Conservation (phyloP, 1,140 invertebrate genomes). For the Drosophila sulfurigaster region DNA sequence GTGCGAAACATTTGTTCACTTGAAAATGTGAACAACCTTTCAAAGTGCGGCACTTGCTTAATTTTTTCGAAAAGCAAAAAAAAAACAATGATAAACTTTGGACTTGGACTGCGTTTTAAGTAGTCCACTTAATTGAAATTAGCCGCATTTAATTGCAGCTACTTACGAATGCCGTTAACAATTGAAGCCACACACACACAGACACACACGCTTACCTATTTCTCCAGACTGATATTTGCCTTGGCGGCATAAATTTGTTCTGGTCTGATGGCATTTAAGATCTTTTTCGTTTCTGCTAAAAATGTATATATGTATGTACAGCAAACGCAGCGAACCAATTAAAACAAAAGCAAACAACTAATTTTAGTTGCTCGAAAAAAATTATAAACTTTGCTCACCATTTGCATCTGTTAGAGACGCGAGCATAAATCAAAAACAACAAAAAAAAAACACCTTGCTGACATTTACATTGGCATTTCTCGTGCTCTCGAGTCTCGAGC, state of each 20-base stretch:
- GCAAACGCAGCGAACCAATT: constrained; percentile 64
- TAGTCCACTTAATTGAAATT: constrained; percentile 56
- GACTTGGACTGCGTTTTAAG: constrained; percentile 28
- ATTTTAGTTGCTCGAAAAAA: constrained; percentile 39
- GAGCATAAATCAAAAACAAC: neutral
- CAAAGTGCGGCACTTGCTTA: constrained; percentile 49
- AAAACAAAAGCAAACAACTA: constrained; percentile 43
- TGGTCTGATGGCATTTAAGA: constrained; percentile 74
- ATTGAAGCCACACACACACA: constrained; percentile 15
- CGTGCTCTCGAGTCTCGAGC: neutral
- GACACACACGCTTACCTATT: constrained; percentile 1
- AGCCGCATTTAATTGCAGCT: constrained; percentile 63
- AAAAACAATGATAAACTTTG: constrained; percentile 40
- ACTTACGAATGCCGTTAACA: constrained; percentile 56
- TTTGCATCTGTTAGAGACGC: constrained; percentile 11
- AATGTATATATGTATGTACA: neutral
- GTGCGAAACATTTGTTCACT: constrained; percentile 42
- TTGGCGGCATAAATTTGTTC: constrained; percentile 72
- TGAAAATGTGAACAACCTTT: constrained; percentile 69
- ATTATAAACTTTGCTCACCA: constrained; percentile 11
- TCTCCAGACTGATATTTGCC: constrained; percentile 41
- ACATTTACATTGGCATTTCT: constrained; percentile 73
- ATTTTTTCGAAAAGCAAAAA: constrained; percentile 28
- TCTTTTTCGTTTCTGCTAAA: constrained; percentile 31
- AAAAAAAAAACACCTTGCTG: constrained; percentile 36